phyloP scores from a whole-genome alignment of 2,888 invertebrate species.

The Psylliodes chrysocephalus region DNA sequence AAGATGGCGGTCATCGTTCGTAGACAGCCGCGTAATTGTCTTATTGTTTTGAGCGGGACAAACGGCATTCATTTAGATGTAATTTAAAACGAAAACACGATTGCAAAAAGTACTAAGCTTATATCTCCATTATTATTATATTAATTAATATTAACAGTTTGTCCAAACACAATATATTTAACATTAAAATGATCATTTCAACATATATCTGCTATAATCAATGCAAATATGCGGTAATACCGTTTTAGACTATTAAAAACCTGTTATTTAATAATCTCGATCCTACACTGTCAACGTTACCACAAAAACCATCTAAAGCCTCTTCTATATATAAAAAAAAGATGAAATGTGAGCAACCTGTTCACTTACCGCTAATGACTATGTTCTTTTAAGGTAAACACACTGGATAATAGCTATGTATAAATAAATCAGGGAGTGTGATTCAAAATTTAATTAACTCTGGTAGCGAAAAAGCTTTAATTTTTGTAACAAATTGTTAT shows the following conservation, averaged over 20 bases:
- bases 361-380: not conserved
- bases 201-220: not conserved
- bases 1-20: too few relatives aligned
- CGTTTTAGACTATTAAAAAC: conserved; percentile 4
- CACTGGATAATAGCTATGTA: not conserved
- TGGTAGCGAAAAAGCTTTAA: too few relatives aligned
- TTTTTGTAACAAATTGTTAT: too few relatives aligned
- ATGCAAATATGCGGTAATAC: conserved; percentile 12
- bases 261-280: conserved; percentile 2
- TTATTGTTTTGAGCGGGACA: too few relatives aligned
- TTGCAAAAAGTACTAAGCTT: too few relatives aligned
- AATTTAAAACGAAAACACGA: too few relatives aligned
- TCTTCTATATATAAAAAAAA: not conserved
- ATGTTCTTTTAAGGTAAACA: conserved; percentile 15
- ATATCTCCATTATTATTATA: too few relatives aligned
- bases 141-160: too few relatives aligned
- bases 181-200: not conserved
- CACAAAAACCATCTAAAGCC: conserved; percentile 1
- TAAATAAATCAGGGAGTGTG: not conserved
- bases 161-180: not conserved
- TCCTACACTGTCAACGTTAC: conserved; percentile 2
- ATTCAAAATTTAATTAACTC: not conserved
- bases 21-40: too few relatives aligned
- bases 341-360: conserved; percentile 6
- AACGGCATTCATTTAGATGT: too few relatives aligned